Evolutionary conservation across 2,888 invertebrate species (phyloP), one percentile per base, ranked within the genome.

Genomic region (Pristionchus maxplancki): DNA sequence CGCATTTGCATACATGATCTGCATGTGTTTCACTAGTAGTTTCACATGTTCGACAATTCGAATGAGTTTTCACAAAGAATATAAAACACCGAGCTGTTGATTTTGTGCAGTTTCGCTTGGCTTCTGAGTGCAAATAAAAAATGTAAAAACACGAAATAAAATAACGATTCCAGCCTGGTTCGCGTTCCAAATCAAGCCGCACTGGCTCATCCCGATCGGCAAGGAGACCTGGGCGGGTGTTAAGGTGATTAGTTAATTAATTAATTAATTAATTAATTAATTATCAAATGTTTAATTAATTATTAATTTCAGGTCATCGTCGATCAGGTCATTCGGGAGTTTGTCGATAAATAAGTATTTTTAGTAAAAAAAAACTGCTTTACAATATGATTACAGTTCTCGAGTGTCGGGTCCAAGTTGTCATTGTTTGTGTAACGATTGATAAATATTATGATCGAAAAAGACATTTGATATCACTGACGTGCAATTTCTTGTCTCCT

Each of bases 161-260:
- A 64, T n/a, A 58, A 11, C 53, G 53, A 71, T 91, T 92, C 67
- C 92, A 93, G 93, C 93, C 20, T 94, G 92, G 92, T 94, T 94
- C 90, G 94, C 94, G n/a, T 94, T 94, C 91, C 94, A 94, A 91
- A 91, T 94, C 89, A 92, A 91, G 89, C 92, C 93, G 11, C 92
- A 93, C 83, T 93, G 94, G 93, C 90, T 94, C n/a, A 89, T 93
- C 17, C 92, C 92, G 50, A 91, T 92, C 37, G 92, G 91, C 40
- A 90, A 90, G 71, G 92, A 92, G 88, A 92, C 92, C n/a, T 92
- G 92, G 92, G 81, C 90, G 20, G 92, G 91, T 40, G 90, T 92
- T 48, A 91, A 91, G 88, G 92, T 89, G 44, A 9, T 44, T 44
- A 6, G 44, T 44, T 6, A 40, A 44, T 48, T 31, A 64, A 64